phyloP scores from a whole-genome alignment of 2,797 vertebrate genomes.

The Kryptopterus vitreolus region DNA sequence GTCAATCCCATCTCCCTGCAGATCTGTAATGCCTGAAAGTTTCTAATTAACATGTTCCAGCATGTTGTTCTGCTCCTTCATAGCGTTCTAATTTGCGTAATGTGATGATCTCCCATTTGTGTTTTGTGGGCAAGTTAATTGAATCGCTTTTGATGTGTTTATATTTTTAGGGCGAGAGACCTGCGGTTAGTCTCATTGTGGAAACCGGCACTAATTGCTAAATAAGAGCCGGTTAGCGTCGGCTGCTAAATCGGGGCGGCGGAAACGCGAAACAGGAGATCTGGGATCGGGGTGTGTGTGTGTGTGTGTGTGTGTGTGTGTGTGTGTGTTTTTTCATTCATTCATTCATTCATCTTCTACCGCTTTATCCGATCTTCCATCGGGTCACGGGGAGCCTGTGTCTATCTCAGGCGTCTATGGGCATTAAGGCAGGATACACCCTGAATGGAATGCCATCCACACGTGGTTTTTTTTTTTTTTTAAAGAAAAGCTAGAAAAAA shows the following conservation, averaged over 20 bases:
- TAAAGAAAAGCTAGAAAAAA: too few species aligned
- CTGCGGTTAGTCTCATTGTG: conserved; percentile 64
- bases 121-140: conserved; percentile 69
- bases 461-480: too few species aligned
- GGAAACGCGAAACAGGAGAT: conserved; percentile 35
- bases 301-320: too few species aligned
- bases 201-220: conserved; percentile 67
- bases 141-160: conserved; percentile 71
- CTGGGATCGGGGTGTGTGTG: conserved; percentile 27
- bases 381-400: too few species aligned
- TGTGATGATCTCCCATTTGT: conserved; percentile 67
- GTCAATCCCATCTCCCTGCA: conserved; percentile 53
- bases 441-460: too few species aligned
- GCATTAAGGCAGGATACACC: too few species aligned
- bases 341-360: too few species aligned
- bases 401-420: too few species aligned
- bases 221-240: conserved; percentile 67
- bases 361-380: too few species aligned
- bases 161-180: conserved; percentile 65
- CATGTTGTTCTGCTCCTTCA: conserved; percentile 55
- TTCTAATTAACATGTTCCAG: conserved; percentile 60
- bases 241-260: conserved; percentile 63
- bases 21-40: conserved; percentile 47
- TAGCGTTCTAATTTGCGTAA: conserved; percentile 64
- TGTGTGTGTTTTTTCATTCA: too few species aligned